Conservation (phyloP, 2,797 vertebrate species). For the Pitangus sulphuratus region DNA sequence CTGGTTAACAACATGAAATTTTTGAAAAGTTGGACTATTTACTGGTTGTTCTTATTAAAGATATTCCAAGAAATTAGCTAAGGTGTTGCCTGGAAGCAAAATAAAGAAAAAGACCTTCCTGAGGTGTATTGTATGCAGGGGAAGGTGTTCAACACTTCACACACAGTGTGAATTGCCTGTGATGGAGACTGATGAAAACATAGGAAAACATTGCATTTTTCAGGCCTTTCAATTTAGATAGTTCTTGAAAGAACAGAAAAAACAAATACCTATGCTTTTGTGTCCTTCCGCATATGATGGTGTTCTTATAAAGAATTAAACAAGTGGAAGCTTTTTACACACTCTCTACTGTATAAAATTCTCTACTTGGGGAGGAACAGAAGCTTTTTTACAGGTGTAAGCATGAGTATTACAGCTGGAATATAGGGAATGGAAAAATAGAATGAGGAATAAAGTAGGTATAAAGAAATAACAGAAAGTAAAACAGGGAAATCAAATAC, state of each 20-base stretch:
- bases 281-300: background rate
- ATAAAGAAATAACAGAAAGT: background rate
- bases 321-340: background rate
- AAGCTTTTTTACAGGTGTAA: background rate
- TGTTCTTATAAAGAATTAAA: background rate
- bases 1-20: background rate
- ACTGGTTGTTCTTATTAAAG: background rate
- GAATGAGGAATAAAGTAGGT: background rate
- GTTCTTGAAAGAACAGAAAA: background rate
- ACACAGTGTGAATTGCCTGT: background rate
- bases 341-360: background rate
- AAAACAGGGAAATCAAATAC: background rate
- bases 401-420: background rate
- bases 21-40: background rate
- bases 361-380: background rate
- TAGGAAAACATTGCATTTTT: background rate
- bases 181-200: background rate
- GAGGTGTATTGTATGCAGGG: background rate
- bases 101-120: background rate
- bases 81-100: background rate
- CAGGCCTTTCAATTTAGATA: background rate
- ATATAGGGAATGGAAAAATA: background rate
- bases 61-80: background rate
- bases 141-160: background rate
- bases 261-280: fast-evolving